Base-by-base conservation (phyloP, 2,113 vertebrate genomes). In the Climacteris rufus region DNA sequence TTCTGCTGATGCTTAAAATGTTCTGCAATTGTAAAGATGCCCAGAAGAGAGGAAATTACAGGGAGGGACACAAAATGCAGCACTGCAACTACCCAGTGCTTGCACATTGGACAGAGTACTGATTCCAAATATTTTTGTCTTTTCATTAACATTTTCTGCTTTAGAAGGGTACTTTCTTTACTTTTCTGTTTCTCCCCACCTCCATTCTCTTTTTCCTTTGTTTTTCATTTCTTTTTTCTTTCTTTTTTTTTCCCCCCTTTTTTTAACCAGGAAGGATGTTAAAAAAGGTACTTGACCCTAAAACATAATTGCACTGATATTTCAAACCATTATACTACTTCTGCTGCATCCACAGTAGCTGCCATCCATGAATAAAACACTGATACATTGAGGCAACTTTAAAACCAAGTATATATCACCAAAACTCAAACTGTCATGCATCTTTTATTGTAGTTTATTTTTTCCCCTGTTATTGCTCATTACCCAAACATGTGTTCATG, bases 361-460 rank as follows among this genome's bases (percentile, higher is more conserved):
- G 28, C 40, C 57, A 93, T 50, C 24, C 63, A 30, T 79, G 82
- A 90, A 93, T 82, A 90, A 93, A 94, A 66, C 35, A 83, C 65
- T 85, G 83, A 68, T 49, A 76, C 44, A 40, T 54, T 10, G 37
- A 80, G 22, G 15, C 27, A 90, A 88, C 53, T 83, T 91, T 87
- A 94, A 94, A 96, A 69, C 35, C 49, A 79, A 31, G 31, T 60
- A 53, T 90, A 85, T 91, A 72, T 96, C 75, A 90, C 25, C 37
- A n/a, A 90, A 72, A 87, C 57, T 90, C 74, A 85, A 90, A 57
- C 40, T 71, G 57, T 83, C 79, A 79, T 37, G 61, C 11, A 83
- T 33, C 9, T 91, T 87, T 87, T 93, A 87, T 57, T 91, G 77
- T 68, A 79, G 69, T 79, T 91, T 94, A 65, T 93, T 88, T 92